Evolutionary conservation across 2,888 invertebrate species (phyloP).

Genomic region (Balanococcus diminutus): DNA sequence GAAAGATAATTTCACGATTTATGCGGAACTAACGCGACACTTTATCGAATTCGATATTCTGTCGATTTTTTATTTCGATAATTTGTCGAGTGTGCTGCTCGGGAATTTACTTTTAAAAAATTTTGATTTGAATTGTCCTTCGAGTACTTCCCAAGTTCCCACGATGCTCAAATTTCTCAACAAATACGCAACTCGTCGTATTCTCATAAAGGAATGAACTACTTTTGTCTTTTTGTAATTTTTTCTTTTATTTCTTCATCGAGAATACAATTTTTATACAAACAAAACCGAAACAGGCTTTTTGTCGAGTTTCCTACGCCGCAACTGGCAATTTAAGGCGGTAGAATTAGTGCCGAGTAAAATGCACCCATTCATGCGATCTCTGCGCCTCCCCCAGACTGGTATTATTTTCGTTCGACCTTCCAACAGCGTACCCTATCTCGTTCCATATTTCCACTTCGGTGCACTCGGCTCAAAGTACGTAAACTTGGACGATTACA

Average conservation of each 20-base stretch:
- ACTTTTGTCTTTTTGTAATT: not conserved
- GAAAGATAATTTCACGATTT: too few relatives aligned
- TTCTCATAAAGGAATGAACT: not conserved
- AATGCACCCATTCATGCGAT: not conserved
- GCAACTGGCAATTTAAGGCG: not conserved
- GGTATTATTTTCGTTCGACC: too few relatives aligned
- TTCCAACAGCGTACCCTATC: not conserved
- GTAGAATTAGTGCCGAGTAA: not conserved
- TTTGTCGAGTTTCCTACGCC: not conserved
- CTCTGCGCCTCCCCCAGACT: too few relatives aligned
- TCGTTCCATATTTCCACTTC: not conserved
- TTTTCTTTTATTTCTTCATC: not conserved
- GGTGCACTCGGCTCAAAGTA: not conserved
- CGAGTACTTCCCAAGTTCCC: too few relatives aligned
- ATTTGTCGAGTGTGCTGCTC: too few relatives aligned
- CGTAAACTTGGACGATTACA: not conserved
- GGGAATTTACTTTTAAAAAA: too few relatives aligned
- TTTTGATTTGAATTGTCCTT: too few relatives aligned
- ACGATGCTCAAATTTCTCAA: not conserved
- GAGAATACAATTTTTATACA: not conserved
- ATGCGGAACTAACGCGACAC: too few relatives aligned
- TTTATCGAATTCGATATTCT: too few relatives aligned
- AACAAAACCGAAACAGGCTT: not conserved
- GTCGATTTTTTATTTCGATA: too few relatives aligned
- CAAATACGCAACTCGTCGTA: not conserved